Evolutionary conservation across 2,888 invertebrate species (phyloP).

Genomic region (Formica aserva): DNA sequence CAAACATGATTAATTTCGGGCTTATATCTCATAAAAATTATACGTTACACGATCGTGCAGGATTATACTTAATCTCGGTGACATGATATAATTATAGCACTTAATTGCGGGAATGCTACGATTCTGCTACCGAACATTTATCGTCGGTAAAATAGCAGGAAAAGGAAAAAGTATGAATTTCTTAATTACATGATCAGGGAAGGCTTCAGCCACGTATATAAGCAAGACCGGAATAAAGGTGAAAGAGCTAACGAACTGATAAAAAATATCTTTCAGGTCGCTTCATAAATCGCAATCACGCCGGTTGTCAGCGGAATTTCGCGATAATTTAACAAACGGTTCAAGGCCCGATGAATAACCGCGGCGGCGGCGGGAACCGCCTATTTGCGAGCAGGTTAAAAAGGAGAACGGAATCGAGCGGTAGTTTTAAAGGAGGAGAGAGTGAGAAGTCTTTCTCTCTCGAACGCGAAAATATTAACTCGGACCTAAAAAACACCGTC

Average conservation of each 20-base stretch:
- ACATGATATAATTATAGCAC: constrained; percentile 12
- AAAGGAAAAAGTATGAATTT: constrained; percentile 50
- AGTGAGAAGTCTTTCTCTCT: not conserved
- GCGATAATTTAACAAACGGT: constrained; percentile 77
- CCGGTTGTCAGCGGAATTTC: constrained; percentile 70
- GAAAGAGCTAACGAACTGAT: constrained; percentile 79
- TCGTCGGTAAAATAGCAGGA: constrained; percentile 5
- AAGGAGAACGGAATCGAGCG: constrained; percentile 33
- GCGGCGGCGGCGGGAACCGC: constrained; percentile 20
- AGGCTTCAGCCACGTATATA: constrained; percentile 8
- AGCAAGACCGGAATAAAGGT: constrained; percentile 41
- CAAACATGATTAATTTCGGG: constrained; percentile 6
- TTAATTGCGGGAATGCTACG: constrained; percentile 13
- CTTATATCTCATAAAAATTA: constrained; percentile 15
- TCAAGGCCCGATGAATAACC: constrained; percentile 58
- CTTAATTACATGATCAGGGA: constrained; percentile 62
- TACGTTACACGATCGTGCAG: not conserved
- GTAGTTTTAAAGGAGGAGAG: constrained; percentile 14
- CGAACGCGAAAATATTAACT: constrained; percentile 34
- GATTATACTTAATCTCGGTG: constrained; percentile 22
- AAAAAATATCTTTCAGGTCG: constrained; percentile 74
- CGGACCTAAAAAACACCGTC: not conserved
- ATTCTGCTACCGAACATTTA: constrained; percentile 26
- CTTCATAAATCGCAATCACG: constrained; percentile 82
- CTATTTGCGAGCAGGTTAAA: constrained; percentile 51